These are phyloP conservation scores for Myripristis murdjan DNA, from an alignment of 2,797 vertebrate genomes.

Conservation along the genomic window DNA sequence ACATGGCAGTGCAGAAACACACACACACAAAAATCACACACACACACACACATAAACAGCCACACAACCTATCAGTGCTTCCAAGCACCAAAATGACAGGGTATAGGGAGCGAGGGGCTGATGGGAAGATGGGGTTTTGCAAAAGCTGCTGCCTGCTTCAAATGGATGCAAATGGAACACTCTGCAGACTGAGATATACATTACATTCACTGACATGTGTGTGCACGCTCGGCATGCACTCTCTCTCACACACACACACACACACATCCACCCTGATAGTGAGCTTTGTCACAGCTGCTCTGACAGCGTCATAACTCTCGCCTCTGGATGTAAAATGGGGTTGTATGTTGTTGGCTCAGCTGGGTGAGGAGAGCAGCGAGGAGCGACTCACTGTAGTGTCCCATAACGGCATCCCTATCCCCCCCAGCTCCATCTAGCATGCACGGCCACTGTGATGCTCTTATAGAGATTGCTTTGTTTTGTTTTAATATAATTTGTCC, in stretches of 20 bases:
- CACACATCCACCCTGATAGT: too few relatives aligned
- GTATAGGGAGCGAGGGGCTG: slow-evolving; percentile 33
- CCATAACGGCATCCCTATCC: slow-evolving; percentile 39
- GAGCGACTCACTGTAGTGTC: slow-evolving; percentile 45
- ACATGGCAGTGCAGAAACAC: slow-evolving; percentile 53
- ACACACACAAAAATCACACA: slow-evolving; percentile 43
- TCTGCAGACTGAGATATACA: slow-evolving; percentile 72
- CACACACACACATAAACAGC: slow-evolving; percentile 31
- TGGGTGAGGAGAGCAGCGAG: slow-evolving; percentile 35
- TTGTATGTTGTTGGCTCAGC: slow-evolving; percentile 71
- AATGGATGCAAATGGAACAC: slow-evolving; percentile 65
- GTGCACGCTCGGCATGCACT: slow-evolving; percentile 7
- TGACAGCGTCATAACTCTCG: slow-evolving; percentile 61
- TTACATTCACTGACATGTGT: slow-evolving; percentile 54
- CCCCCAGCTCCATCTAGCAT: slow-evolving; percentile 23
- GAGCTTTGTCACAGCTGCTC: slow-evolving; percentile 67
- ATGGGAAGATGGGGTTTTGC: slow-evolving; percentile 41
- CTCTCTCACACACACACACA: slow-evolving; percentile 20
- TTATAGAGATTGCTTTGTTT: slow-evolving; percentile 16
- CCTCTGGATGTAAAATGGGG: slow-evolving; percentile 59
- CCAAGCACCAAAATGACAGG: slow-evolving; percentile 39
- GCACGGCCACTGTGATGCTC: slow-evolving; percentile 6
- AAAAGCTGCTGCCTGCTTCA: slow-evolving; percentile 66
- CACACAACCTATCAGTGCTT: slow-evolving; percentile 53
- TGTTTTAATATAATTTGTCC: background rate